Conservation (phyloP, 2,888 invertebrate genomes). For the Caenorhabditis japonica region DNA sequence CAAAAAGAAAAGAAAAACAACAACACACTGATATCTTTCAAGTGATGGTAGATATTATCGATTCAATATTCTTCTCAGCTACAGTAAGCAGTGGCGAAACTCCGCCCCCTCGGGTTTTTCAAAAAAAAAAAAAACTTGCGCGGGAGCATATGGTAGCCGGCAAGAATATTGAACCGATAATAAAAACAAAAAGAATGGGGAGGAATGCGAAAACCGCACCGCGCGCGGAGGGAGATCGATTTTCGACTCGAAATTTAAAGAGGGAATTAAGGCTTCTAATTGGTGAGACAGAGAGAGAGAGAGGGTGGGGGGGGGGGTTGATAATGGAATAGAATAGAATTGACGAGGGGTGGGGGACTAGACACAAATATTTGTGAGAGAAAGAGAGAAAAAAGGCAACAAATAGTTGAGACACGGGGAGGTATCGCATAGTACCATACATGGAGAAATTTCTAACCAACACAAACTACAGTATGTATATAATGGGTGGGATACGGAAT, state of each 20-base stretch:
- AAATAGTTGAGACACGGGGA: background rate
- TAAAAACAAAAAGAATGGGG: background rate
- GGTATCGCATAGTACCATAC: too few relatives aligned
- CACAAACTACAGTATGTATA: background rate
- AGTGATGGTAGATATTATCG: too few relatives aligned
- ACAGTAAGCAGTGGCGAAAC: too few relatives aligned
- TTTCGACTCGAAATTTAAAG: conserved; percentile 43
- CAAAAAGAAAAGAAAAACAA: too few relatives aligned
- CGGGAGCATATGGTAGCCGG: too few relatives aligned
- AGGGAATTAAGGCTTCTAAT: conserved; percentile 42
- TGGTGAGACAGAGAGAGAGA: background rate
- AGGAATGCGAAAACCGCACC: conserved; percentile 43
- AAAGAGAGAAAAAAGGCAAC: background rate
- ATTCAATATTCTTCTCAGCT: too few relatives aligned
- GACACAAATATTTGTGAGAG: background rate
- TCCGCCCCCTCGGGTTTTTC: too few relatives aligned
- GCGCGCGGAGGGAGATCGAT: conserved; percentile 23
- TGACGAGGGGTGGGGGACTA: background rate
- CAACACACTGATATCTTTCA: too few relatives aligned
- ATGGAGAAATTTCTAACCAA: conserved; percentile 1
- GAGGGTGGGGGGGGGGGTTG: too few relatives aligned
- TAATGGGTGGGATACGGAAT: conserved; percentile 2
- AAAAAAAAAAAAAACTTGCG: background rate
- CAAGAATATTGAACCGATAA: too few relatives aligned
- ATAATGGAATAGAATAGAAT: background rate